Evolutionary conservation across 2,888 invertebrate species (phyloP).

Genomic region (Teinopalpus imperialis): DNA sequence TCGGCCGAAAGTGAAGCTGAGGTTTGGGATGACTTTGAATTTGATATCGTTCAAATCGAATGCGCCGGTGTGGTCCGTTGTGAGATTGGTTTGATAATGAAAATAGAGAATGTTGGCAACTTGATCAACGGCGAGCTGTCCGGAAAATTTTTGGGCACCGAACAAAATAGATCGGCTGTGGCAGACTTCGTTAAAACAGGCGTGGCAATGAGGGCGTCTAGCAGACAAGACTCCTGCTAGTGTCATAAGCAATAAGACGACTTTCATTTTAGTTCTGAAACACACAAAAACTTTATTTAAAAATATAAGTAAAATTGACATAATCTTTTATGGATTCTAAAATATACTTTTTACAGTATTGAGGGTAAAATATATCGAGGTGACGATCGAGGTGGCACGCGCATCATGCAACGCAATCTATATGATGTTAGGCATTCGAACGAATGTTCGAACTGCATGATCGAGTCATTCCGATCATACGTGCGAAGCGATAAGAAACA

Average conservation of each 20-base stretch:
- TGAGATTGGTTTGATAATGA: constrained; percentile 47
- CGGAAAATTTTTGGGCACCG: constrained; percentile 48
- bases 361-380: too few relatives aligned
- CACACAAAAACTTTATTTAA: constrained; percentile 12
- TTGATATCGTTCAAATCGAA: constrained; percentile 52
- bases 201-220: constrained; percentile 45
- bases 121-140: constrained; percentile 60
- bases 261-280: constrained; percentile 39
- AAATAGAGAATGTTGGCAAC: constrained; percentile 54
- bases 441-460: too few relatives aligned
- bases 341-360: too few relatives aligned
- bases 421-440: too few relatives aligned
- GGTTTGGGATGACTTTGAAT: constrained; percentile 43
- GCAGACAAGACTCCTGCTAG: constrained; percentile 28
- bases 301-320: too few relatives aligned
- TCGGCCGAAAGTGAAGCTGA: constrained; percentile 56
- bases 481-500: too few relatives aligned
- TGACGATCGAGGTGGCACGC: too few relatives aligned
- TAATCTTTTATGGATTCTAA: too few relatives aligned
- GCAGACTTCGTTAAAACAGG: constrained; percentile 56
- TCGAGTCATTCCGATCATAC: too few relatives aligned
- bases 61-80: constrained; percentile 48
- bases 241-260: constrained; percentile 30
- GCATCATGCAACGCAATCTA: too few relatives aligned
- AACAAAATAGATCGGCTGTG: constrained; percentile 50